A percentile compares a stretch with the other conserved stretches of the same genome.
These are phyloP conservation scores for Mastacembelus armatus DNA, from an alignment of 2,797 vertebrate genomes.

Conservation along the genomic window DNA sequence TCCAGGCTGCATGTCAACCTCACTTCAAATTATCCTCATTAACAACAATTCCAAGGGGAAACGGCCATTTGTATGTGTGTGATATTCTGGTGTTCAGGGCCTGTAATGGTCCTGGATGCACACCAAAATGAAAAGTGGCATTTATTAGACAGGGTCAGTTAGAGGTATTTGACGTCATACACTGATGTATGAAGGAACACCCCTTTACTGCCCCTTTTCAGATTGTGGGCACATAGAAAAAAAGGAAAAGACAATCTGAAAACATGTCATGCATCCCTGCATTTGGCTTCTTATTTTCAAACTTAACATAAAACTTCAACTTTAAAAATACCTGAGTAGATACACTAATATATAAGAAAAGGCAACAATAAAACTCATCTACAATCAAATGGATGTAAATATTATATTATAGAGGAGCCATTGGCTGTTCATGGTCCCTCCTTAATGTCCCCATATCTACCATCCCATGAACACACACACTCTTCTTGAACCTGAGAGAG, in stretches of 20 bases:
- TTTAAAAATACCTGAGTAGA: not conserved
- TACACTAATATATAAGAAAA: constrained; percentile 71
- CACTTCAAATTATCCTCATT: constrained; percentile 84
- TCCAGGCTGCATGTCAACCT: constrained; percentile 68
- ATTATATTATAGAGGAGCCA: too few relatives aligned
- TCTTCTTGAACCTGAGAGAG: constrained; percentile 26
- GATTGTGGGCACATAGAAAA: constrained; percentile 3
- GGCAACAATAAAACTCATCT: constrained; percentile 83
- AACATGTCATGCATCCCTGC: not conserved
- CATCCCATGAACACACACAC: constrained; percentile 29
- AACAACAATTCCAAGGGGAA: constrained; percentile 77
- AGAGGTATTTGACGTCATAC: constrained; percentile 55
- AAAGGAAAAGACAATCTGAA: not conserved
- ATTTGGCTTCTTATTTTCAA: not conserved
- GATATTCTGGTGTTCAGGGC: constrained; percentile 55
- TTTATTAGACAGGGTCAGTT: constrained; percentile 66
- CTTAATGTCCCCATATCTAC: constrained; percentile 67
- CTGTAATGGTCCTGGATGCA: constrained; percentile 64
- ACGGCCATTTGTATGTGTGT: constrained; percentile 73
- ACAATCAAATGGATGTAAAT: too few relatives aligned
- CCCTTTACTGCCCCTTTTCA: constrained; percentile 14
- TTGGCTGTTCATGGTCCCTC: constrained; percentile 71
- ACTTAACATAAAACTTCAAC: not conserved
- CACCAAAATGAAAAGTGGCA: constrained; percentile 68
- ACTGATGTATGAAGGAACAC: constrained; percentile 34